These are phyloP conservation scores for Laticauda colubrina DNA, from an alignment of 2,113 vertebrate genomes.

Conservation along the genomic window DNA sequence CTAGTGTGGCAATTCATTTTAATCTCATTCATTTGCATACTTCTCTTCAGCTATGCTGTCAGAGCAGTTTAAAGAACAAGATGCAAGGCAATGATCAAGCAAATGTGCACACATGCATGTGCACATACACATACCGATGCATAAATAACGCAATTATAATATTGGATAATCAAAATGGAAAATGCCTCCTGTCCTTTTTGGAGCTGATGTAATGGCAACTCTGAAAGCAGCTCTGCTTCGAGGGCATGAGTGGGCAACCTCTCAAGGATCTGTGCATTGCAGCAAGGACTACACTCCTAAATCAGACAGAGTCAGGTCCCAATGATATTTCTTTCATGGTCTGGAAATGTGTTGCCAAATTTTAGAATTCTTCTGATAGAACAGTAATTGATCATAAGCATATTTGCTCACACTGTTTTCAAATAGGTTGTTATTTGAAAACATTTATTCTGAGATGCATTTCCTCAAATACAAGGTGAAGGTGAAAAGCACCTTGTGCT, in stretches of 20 bases:
- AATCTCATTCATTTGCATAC: not conserved
- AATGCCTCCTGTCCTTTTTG: not conserved
- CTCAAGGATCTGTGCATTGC: not conserved
- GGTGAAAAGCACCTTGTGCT: conserved; percentile 1
- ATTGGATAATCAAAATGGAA: not conserved
- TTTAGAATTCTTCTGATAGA: not conserved
- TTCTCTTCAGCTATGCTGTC: not conserved
- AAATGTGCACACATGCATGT: not conserved
- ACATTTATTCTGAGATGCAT: not conserved
- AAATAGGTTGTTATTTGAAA: not conserved
- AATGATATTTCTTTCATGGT: not conserved
- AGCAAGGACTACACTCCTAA: not conserved
- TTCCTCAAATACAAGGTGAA: not conserved
- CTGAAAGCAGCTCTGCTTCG: not conserved
- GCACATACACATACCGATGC: not conserved
- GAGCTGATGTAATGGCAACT: not conserved
- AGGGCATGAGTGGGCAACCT: not conserved
- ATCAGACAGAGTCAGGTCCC: not conserved
- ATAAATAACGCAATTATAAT: not conserved
- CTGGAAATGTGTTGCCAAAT: not conserved
- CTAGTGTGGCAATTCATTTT: not conserved
- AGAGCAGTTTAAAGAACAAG: not conserved
- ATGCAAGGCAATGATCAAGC: not conserved
- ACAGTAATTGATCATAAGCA: not conserved
- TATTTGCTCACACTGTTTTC: not conserved